These are phyloP conservation scores for Paracanthobrama guichenoti DNA, from an alignment of 2,113 vertebrate genomes.

Conservation along the genomic window DNA sequence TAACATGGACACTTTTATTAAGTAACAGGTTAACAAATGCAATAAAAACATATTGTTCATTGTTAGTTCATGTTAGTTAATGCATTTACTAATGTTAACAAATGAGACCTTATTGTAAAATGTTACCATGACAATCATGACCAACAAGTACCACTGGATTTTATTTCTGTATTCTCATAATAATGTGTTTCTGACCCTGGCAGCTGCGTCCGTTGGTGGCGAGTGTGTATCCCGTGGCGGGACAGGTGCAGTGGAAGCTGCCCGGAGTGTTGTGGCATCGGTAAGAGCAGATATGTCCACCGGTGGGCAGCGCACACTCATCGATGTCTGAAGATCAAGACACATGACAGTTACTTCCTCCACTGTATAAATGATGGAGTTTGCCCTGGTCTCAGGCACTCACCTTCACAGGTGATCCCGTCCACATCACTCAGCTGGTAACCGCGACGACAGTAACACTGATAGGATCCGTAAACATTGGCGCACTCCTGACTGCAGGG, in stretches of 20 bases:
- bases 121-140: too few relatives aligned
- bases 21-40: too few relatives aligned
- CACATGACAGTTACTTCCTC: neutral
- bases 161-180: too few relatives aligned
- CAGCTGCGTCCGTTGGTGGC: constrained; percentile 92
- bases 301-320: constrained; percentile 93
- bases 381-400: constrained; percentile 34
- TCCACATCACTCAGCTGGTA: constrained; percentile 97
- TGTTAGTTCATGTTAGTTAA: too few relatives aligned
- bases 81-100: too few relatives aligned
- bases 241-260: constrained; percentile 94
- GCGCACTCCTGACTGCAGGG: constrained; percentile 96
- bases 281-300: constrained; percentile 93
- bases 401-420: constrained; percentile 93
- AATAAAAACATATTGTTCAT: too few relatives aligned
- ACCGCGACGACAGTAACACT: constrained; percentile 96
- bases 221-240: constrained; percentile 82
- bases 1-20: too few relatives aligned
- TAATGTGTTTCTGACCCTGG: constrained; percentile 80
- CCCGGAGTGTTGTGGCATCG: constrained; percentile 88
- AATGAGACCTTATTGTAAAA: too few relatives aligned
- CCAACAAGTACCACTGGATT: too few relatives aligned
- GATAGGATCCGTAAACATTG: constrained; percentile 95
- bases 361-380: neutral
- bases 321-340: constrained; percentile 83